phyloP scores from a whole-genome alignment of 2,113 vertebrate genomes.

The Takifugu bimaculatus region DNA sequence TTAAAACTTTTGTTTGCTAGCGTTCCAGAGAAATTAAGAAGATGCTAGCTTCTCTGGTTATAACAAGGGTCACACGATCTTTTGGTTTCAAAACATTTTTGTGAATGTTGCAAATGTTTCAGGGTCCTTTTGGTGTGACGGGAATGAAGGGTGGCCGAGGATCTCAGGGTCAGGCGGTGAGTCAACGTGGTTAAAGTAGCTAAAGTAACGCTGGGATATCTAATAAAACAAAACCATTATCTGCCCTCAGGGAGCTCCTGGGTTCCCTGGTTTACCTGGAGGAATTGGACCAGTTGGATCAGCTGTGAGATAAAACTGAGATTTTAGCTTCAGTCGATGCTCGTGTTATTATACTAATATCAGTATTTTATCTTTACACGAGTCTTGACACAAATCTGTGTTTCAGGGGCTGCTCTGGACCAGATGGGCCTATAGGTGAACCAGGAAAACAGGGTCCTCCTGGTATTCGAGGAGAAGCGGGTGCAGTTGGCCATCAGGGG shows the following conservation, averaged over 20 bases:
- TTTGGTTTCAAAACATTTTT: background rate
- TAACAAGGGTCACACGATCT: background rate
- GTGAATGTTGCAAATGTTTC: background rate
- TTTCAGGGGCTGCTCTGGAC: constrained; percentile 85
- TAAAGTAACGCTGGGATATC: background rate
- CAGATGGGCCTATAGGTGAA: constrained; percentile 83
- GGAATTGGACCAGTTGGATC: constrained; percentile 87
- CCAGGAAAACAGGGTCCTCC: constrained; percentile 89
- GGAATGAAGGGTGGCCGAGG: constrained; percentile 95
- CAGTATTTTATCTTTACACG: too few species aligned
- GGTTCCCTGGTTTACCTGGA: constrained; percentile 93
- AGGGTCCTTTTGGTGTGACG: constrained; percentile 88
- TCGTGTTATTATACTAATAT: too few species aligned
- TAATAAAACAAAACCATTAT: background rate
- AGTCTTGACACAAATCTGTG: background rate
- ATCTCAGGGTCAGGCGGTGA: constrained; percentile 90
- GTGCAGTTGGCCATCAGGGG: constrained; percentile 82
- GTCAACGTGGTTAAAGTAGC: constrained; percentile 40
- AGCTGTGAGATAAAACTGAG: constrained; percentile 63
- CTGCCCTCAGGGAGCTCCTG: constrained; percentile 83
- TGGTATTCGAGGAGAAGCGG: constrained; percentile 86
- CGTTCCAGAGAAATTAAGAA: background rate
- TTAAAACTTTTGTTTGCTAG: background rate
- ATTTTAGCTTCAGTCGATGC: background rate
- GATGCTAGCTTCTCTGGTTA: background rate